Evolutionary conservation across 2,797 vertebrate genomes (phyloP), one percentile per base, ranked within the genome.

Genomic region (Emys orbicularis): DNA sequence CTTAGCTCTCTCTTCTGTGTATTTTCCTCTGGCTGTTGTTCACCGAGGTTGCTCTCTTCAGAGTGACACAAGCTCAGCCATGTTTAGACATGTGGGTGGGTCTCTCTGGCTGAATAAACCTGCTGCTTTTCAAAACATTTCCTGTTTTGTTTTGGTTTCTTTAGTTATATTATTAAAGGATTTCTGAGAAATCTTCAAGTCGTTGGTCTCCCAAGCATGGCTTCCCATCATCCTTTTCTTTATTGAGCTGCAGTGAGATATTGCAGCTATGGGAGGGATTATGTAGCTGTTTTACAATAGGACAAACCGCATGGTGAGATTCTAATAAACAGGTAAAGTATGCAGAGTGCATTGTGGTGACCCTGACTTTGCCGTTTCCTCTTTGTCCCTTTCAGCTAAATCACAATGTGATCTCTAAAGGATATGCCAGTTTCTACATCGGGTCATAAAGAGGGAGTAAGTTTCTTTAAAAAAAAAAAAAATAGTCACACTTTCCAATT

Each of bases 21-120:
- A 34, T 18, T 37, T 84, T 52, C 86, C 19, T 47, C 49, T 85
- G 50, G 72, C 72, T 83, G 0, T 47, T 83, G 0, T 44, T 90
- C 61, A 83, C 49, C 12, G 31, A 92, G 90, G 44, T 94, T 5
- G 6, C 81, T 88, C 83, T 95, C 57, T 84, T 85, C n/a, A 34
- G 23, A 53, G 41, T 91, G 9, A n/a, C 81, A 2, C 44, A 41
- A 90, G 93, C 89, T 92, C 19, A 79, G 87, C 93, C 76, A 34
- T 93, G 83, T 54, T 92, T 87, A 89, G 54, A 81, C 34, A 44
- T 54, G 72, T 13, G 82, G 81, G 83, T 92, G 88, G 88, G 89
- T 97, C 88, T 93, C 90, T 97, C 87, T 87, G 95, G 93, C 12
- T 96, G 92, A 97, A 92, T 92, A 94, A 97, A 90, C n/a, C 56